Evolutionary conservation across 2,888 invertebrate species (phyloP), one percentile per base, ranked within the genome.

Genomic region (Ormyrus nitidulus): DNA sequence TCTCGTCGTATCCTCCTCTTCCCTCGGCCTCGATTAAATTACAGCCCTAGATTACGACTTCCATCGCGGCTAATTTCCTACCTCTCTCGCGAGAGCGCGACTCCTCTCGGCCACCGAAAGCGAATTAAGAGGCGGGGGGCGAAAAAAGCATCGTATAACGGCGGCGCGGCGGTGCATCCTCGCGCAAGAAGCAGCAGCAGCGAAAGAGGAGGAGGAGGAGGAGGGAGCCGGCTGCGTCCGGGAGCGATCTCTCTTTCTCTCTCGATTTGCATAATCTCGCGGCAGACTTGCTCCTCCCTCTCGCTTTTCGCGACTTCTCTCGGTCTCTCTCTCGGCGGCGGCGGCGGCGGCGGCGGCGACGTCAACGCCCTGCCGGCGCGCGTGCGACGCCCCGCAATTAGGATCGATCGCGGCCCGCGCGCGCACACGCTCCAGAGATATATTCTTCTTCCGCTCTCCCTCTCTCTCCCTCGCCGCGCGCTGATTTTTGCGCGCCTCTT

Each of bases 181-280:
- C 34, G 34, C 34, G 34, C 34, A 34, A 34, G 34, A 34, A 34
- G 34, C 34, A 34, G 34, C 34, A 19, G 34, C 34, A 4, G 34
- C 34, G 34, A 77, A 74, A 77, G 68, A 70, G 73, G 70, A 48
- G 34, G 34, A 4, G 34, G 34, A 34, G 34, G 34, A 4, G 34
- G 34, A 34, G 34, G 34, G 34, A 34, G 34, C 34, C 34, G 34
- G 4, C 34, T 4, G 34, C 34, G 34, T 34, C 34, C 34, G 34
- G 34, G 34, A 34, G 34, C 3, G 7, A 44, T 77, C 54, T 77
- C 58, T 61, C 54, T 69, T 62, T 62, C 49, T 62, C 61, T 49
- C 44, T 48, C 48, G 82, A 85, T 85, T 83, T 84, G 82, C 85
- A 85, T 84, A 85, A 83, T 84, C 83, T 82, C 83, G 83, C 84